Evolutionary conservation across 1,140 invertebrate genomes (phyloP).

Genomic region (Hylaeus volcanicus): DNA sequence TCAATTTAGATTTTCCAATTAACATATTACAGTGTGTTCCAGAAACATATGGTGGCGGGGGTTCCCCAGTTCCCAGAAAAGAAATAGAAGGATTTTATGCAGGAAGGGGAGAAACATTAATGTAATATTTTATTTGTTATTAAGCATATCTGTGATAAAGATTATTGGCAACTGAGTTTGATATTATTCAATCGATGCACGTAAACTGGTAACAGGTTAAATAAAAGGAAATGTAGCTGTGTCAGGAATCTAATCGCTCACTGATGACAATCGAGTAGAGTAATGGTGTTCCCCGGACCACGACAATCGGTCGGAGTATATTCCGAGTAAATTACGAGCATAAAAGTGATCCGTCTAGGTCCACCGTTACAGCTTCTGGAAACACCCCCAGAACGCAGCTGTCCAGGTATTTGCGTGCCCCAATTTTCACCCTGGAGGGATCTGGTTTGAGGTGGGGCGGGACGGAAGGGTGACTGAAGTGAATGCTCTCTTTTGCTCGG

Average conservation of each 20-base stretch:
- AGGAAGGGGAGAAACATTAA: too few relatives aligned
- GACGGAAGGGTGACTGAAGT: constrained; percentile 39
- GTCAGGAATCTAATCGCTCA: not conserved
- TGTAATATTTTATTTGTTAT: too few relatives aligned
- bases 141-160: too few relatives aligned
- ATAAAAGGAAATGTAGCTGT: too few relatives aligned
- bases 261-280: constrained; percentile 32
- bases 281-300: not conserved
- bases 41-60: too few relatives aligned
- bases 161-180: too few relatives aligned
- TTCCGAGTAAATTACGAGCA: constrained; percentile 49
- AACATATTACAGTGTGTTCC: too few relatives aligned
- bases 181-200: too few relatives aligned
- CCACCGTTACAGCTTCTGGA: constrained; percentile 44
- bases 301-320: not conserved
- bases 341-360: constrained; percentile 53
- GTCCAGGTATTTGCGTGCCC: constrained; percentile 75
- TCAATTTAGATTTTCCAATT: too few relatives aligned
- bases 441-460: constrained; percentile 13
- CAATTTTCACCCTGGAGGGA: constrained; percentile 61
- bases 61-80: too few relatives aligned
- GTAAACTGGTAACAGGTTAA: not conserved
- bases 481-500: constrained; percentile 69
- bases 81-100: too few relatives aligned
- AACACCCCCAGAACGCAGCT: constrained; percentile 72